Percentiles rank a stretch among this genome's conserved stretches.
Conservation (phyloP, 2,797 vertebrate species). For the Florisuga fusca region DNA sequence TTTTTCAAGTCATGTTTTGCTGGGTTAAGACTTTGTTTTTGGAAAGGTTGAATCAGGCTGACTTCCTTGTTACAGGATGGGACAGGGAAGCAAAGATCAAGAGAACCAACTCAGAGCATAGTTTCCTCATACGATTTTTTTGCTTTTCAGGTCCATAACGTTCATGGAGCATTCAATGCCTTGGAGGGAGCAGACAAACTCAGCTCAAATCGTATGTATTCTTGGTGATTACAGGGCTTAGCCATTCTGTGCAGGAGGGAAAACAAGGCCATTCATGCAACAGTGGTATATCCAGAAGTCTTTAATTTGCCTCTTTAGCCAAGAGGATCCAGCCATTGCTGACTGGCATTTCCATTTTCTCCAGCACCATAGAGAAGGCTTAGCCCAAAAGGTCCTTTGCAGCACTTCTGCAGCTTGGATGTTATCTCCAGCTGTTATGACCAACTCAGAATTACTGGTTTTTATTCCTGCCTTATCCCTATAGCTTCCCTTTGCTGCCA, state of each 20-base stretch:
- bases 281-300: not conserved
- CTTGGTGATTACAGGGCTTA: not conserved
- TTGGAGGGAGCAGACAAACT: conserved; percentile 92
- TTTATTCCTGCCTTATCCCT: not conserved
- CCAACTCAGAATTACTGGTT: not conserved
- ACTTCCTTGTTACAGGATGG: not conserved
- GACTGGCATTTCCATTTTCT: conserved; percentile 1
- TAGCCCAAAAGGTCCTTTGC: not conserved
- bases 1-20: conserved; percentile 1
- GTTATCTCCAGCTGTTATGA: not conserved
- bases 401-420: not conserved
- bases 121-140: conserved; percentile 1
- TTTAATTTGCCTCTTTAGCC: not conserved
- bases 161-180: conserved; percentile 97
- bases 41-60: conserved; percentile 5
- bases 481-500: not conserved
- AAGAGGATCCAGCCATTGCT: not conserved
- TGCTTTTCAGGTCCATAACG: conserved; percentile 87
- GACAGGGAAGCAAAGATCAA: conserved; percentile 10
- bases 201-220: conserved; percentile 92
- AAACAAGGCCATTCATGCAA: not conserved
- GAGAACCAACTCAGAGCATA: not conserved
- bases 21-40: conserved; percentile 8
- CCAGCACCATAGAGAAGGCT: not conserved
- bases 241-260: not conserved